Percentiles rank a stretch among this genome's conserved stretches.
phyloP scores from a whole-genome alignment of 2,113 vertebrate species.

The Lepus americanus region DNA sequence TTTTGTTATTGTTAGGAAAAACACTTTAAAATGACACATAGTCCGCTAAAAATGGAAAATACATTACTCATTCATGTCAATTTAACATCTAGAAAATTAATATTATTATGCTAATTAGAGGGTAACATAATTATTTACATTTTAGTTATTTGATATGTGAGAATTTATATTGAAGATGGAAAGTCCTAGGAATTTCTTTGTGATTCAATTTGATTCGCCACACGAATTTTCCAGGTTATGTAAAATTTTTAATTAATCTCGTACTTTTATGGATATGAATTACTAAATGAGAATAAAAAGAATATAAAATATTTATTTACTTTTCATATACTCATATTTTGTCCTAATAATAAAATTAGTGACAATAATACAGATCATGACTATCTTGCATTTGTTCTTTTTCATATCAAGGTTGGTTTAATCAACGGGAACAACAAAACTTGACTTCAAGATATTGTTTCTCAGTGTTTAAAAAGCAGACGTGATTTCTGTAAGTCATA shows the following conservation, averaged over 20 bases:
- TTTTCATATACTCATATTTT: not conserved
- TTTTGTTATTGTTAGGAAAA: slow-evolving; percentile 58
- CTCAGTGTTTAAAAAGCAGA: not conserved
- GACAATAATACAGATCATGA: not conserved
- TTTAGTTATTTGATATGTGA: not conserved
- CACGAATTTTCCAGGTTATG: not conserved
- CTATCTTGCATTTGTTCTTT: not conserved
- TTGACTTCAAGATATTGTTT: not conserved
- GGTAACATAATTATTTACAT: slow-evolving; percentile 54
- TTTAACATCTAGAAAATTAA: slow-evolving; percentile 63
- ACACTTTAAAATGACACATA: slow-evolving; percentile 69
- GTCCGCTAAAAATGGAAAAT: slow-evolving; percentile 64
- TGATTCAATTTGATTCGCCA: not conserved
- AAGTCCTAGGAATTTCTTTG: not conserved
- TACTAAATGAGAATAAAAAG: not conserved
- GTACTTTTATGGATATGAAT: not conserved
- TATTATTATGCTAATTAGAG: slow-evolving; percentile 68
- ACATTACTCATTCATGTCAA: slow-evolving; percentile 55
- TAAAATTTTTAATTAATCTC: not conserved
- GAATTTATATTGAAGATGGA: slow-evolving; percentile 31
- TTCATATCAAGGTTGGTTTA: not conserved
- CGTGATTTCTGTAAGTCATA: not conserved
- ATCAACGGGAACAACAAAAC: not conserved
- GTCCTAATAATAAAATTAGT: not conserved
- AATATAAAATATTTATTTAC: not conserved